Base-by-base conservation (phyloP, 2,113 vertebrate species). In the Nothocercus julius region DNA sequence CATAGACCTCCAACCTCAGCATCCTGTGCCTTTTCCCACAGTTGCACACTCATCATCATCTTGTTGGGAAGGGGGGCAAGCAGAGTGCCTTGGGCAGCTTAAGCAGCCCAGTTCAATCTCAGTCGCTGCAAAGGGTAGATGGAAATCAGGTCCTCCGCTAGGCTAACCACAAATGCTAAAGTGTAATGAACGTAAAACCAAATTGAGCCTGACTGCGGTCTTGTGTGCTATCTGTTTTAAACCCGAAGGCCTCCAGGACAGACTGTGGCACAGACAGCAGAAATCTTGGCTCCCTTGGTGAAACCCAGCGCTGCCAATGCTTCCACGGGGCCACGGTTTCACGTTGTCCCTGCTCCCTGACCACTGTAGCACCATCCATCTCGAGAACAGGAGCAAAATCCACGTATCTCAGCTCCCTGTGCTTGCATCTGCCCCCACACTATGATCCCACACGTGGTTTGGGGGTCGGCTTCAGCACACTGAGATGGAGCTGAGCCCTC, bases 1-100 rank as follows among this genome's bases (percentile, higher is more conserved):
- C 53, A 82, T 30, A n/a, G 85, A 59, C 76, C 79, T 94, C 91
- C 68, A 95, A 87, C 47, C 59, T 38, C 28, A 78, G 69, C 54
- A 80, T 51, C 64, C 95, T n/a, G 0, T 66, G 40, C 56, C 21
- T 64, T 73, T 67, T 87, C 59, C 59, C 63, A 80, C 51, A 47
- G 44, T 2, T 84, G 49, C 32, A 82, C 61, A 70, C 28, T 27
- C 45, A 34, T 36, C 62, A 72, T 56, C 56, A 40, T 87, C 61
- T 40, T 14, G 2, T 11, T 75, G 44, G 47, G 53, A 1, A 58
- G 80, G 13, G 7, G 30, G 13, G 21, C 32, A 22, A 86, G 32
- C 42, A 6, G 32, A 90, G 82, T 62, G 32, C 30, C 13, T 24
- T 1, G 7, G 63, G 47, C 18, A 45, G 36, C 54, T 86, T 78